Evolutionary conservation across 2,797 vertebrate genomes (phyloP), one percentile per base, ranked within the genome.

Genomic region (Botia almorhae): DNA sequence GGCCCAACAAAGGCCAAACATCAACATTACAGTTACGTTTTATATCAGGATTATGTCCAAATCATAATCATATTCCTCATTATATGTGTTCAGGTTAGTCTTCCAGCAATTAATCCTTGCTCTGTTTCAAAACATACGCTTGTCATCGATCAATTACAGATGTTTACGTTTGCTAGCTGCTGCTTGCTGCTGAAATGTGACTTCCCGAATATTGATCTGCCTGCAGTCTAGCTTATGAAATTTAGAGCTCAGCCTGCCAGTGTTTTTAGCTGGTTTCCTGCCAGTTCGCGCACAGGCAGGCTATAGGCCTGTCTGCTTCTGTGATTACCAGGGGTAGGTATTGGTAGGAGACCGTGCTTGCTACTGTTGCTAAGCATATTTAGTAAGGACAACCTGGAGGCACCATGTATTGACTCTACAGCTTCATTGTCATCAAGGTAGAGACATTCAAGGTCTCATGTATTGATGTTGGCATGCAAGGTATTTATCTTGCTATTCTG

Each of bases 141-240:
- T n/a, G n/a, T n/a, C n/a, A n/a, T n/a, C n/a, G n/a, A n/a, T n/a
- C n/a, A n/a, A n/a, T n/a, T n/a, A n/a, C n/a, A n/a, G n/a, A n/a
- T n/a, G n/a, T n/a, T n/a, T n/a, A n/a, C n/a, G n/a, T n/a, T n/a
- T n/a, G n/a, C n/a, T n/a, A n/a, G n/a, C n/a, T n/a, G n/a, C 92
- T 75, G 92, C 88, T 55, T 95, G 91, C 14, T 94, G 87, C 70
- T 91, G 89, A 0, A 60, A 87, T 51, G 89, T 94, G 55, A 96
- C 90, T 77, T 84, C 92, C 80, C 89, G 90, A 48, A 95, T 93
- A 72, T 88, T 81, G 65, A 95, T 96, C 70, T 92, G 90, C 81
- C 94, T 93, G 78, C 92, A 95, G 83, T 96, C 94, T 0, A 96
- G 91, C 81, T 93, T 95, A 84, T 94, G 93, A 69, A 95, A 83